Base-by-base conservation (phyloP, 2,113 vertebrate species). In the Psephotus haematonotus region DNA sequence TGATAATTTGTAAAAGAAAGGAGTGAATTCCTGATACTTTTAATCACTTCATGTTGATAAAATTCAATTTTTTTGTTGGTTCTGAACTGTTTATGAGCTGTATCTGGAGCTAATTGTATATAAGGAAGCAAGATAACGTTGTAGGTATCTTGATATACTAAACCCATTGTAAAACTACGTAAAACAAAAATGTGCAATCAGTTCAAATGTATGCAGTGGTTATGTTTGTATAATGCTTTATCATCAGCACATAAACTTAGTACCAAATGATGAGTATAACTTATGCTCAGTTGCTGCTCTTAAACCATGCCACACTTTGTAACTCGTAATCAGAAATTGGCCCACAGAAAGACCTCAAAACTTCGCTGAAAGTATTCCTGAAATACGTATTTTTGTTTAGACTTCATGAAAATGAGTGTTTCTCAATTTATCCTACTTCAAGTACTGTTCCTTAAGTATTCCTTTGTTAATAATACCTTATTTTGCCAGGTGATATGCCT, bases 401-500 rank as follows among this genome's bases (percentile, higher is more conserved):
- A 35, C 74, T 76, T 49, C 37, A 24, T 46, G 35, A 76, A 92
- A 90, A 67, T 11, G 17, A 50, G 20, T 37, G 24, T 81, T 86
- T 88, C 47, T 70, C 8, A 39, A 22, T 57, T 74, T 33, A 24
- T 71, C 13, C 23, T 78, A 41, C 39, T 76, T 89, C 0, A 35
- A 31, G 25, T 65, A 18, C 86, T 92, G 43, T 37, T 90, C 57
- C 50, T 59, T 53, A 46, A 78, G 31, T 82, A 50, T 71, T 90
- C 18, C 19, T 94, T 75, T 72, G 52, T 81, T 96, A 74, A 87
- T 83, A 37, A 25, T n/a, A 50, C 70, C 41, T 92, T 95, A 4
- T 96, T 91, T 85, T 88, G 62, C 47, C 67, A 99, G 99, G 98
- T 98, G 99, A 99, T 88, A 99, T 99, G 99, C 98, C 98, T 39